Percentiles rank a stretch among this genome's conserved stretches.
These are phyloP conservation scores for Julus scanicus DNA, from an alignment of 2,888 invertebrate genomes.

Conservation along the genomic window DNA sequence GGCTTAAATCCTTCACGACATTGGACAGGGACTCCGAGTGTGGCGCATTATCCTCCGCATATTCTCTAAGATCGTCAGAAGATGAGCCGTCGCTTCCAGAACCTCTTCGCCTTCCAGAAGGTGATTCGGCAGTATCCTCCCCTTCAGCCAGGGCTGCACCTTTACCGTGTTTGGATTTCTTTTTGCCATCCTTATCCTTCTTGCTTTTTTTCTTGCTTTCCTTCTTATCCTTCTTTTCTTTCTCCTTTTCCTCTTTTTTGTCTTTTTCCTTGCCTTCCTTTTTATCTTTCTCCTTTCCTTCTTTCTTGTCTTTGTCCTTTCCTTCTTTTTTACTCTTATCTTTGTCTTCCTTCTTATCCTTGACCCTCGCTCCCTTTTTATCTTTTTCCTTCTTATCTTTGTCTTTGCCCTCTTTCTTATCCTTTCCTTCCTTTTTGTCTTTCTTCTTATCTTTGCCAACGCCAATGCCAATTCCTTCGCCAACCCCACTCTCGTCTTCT, in stretches of 20 bases:
- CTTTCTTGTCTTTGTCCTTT: conserved; percentile 62
- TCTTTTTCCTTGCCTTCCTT: conserved; percentile 58
- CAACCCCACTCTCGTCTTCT: conserved; percentile 71
- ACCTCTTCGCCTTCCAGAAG: conserved; percentile 42
- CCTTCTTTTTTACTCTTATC: conserved; percentile 64
- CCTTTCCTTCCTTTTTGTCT: conserved; percentile 63
- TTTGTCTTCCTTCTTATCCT: conserved; percentile 60
- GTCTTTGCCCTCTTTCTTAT: conserved; percentile 55
- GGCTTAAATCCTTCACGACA: conserved; percentile 53
- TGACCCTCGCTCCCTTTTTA: conserved; percentile 57
- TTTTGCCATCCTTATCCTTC: conserved; percentile 59
- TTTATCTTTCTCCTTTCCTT: conserved; percentile 60
- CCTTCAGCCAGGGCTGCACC: conserved; percentile 58
- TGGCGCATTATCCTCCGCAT: conserved; percentile 56
- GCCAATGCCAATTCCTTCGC: conserved; percentile 66
- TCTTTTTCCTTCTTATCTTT: conserved; percentile 58
- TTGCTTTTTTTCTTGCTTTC: conserved; percentile 59
- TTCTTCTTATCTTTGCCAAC: not conserved
- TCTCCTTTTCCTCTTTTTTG: conserved; percentile 59
- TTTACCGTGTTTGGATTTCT: conserved; percentile 58
- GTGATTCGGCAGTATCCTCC: conserved; percentile 51
- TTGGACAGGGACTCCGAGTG: conserved; percentile 53
- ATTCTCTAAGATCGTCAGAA: conserved; percentile 54
- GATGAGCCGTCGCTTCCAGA: conserved; percentile 55
- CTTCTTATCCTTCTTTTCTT: conserved; percentile 58